Evolutionary conservation across 1,140 invertebrate genomes (phyloP), one percentile per base, ranked within the genome.

Genomic region (Drosophila parabipectinata): DNA sequence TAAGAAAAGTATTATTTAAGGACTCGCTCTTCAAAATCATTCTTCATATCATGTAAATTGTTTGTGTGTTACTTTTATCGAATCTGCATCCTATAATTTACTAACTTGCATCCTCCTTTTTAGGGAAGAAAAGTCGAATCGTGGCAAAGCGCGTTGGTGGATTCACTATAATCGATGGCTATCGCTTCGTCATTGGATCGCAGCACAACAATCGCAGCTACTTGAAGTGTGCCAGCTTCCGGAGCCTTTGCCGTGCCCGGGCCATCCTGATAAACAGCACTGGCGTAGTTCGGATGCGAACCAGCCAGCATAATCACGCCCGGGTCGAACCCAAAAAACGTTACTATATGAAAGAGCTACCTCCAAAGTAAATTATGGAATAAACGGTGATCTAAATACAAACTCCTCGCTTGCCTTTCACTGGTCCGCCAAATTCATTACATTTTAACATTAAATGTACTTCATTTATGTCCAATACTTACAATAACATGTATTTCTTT

Each of bases 191-290:
- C 28, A 79, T 90, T 32, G 79, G 87, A 18, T 90, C 78, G 9
- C 87, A 90, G 66, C 66, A 77, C 14, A 44, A 56, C n/a, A 45
- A 77, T 6, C 87, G 80, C 6, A 81, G 72, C 50, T 92, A 92
- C 48, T 54, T 92, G 0, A 92, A 91, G 72, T 92, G 91, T 48
- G 72, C 90, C 4, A 73, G 73, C 39, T 92, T 92, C 50, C 80
- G 91, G 3, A 69, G 51, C 34, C 71, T 72, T 26, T 92, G 91
- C 47, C 75, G 77, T 8, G 91, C 84, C 1, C 75, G 91, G 2
- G 91, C 91, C 41, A 88, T 89, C 32, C 52, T 75, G n/a, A 72
- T 85, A 28, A 91, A 75, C 48, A 24, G 62, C n/a, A 82, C 88
- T 2, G 69, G 78, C 14, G 58, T 72, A 39, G 37, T 91, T 14